Evolutionary conservation across 2,113 vertebrate genomes (phyloP), one percentile per base, ranked within the genome.

Genomic region (Laticauda laticaudata): DNA sequence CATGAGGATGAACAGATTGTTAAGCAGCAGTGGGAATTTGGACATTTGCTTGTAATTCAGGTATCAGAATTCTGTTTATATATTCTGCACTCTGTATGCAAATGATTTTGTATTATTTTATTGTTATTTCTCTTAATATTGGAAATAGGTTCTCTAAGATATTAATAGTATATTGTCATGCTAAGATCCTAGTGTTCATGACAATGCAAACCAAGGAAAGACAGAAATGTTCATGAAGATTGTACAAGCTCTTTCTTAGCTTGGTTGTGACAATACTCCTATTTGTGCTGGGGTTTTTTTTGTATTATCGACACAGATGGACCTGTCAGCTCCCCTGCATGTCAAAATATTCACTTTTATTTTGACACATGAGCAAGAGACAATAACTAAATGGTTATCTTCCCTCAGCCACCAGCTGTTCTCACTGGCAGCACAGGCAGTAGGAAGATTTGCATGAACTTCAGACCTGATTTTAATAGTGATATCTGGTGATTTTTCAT

Each of bases 281-380:
- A 56, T 86, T 89, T 90, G 45, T 86, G 88, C 89, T 90, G 81
- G 56, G 56, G 34, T 34, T 90, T 90, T 93, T 39, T 90, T 34
- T 14, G 92, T 48, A 93, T 64, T 89, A 93, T 81, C 56, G 87
- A 93, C 81, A 93, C 92, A 93, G 92, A 93, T 93, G 92, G 92
- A 85, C 89, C 92, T 93, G 92, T 93, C 89, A 93, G 90, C 89
- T 69, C 81, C 89, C 89, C 92, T 93, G 89, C 86, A 93, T 93
- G 92, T 93, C 92, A 90, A 93, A 93, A 93, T 93, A 93, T 93
- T 90, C 92, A 93, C 92, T 90, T 93, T 93, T 90, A 89, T 81
- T 93, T 93, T 93, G 92, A 93, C 92, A 93, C 92, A 90, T 93
- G 92, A 93, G 92, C 92, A 93, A 93, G 89, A 87, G 92, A 93